phyloP scores from a whole-genome alignment of 2,797 vertebrate species.

The Menidia menidia region DNA sequence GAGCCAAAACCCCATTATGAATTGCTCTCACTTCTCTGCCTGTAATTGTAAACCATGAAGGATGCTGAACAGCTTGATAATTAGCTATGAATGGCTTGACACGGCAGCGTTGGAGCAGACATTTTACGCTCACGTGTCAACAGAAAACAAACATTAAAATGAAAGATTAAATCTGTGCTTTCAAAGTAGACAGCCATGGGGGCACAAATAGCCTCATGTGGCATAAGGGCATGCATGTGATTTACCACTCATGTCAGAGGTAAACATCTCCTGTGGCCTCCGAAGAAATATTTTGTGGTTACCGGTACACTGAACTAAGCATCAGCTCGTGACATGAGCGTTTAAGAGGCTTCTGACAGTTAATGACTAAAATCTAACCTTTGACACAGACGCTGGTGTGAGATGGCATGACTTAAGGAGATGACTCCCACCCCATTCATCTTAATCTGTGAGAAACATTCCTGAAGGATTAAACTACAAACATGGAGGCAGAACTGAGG shows the following conservation, averaged over 20 bases:
- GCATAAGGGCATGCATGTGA: conserved; percentile 2
- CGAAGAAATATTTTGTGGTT: conserved; percentile 23
- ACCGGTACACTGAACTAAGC: conserved; percentile 18
- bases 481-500: conserved; percentile 2
- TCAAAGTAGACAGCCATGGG: conserved; percentile 1
- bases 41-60: conserved; percentile 21
- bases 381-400: conserved; percentile 24
- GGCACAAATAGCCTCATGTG: neutral
- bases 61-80: conserved; percentile 38
- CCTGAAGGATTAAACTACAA: conserved; percentile 2
- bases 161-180: conserved; percentile 35
- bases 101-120: neutral
- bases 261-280: conserved; percentile 9
- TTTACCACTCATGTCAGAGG: conserved; percentile 9
- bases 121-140: conserved; percentile 34
- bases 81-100: conserved; percentile 31
- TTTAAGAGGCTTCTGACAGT: conserved; percentile 20
- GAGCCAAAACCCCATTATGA: conserved; percentile 30
- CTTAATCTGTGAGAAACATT: conserved; percentile 23
- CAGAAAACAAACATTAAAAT: conserved; percentile 40
- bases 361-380: conserved; percentile 17
- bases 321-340: conserved; percentile 10
- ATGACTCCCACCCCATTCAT: conserved; percentile 31
- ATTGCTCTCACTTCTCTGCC: conserved; percentile 11
- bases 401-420: conserved; percentile 9